Conservation (phyloP, 2,797 vertebrate genomes). For the Poecilia picta region DNA sequence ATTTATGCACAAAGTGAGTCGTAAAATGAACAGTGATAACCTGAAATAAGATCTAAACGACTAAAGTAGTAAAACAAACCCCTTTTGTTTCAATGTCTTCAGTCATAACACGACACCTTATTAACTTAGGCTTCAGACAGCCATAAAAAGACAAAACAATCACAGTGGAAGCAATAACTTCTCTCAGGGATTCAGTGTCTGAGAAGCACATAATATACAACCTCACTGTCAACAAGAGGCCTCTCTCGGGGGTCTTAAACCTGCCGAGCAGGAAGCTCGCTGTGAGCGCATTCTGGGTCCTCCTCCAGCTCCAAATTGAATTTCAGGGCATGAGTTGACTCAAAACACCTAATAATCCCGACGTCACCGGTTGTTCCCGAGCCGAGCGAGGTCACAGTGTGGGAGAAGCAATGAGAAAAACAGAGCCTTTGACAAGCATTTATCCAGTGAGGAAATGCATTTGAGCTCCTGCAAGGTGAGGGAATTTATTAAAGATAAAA, state of each 20-base stretch:
- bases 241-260: constrained; percentile 51
- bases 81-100: background rate
- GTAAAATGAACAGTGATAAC: background rate
- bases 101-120: constrained; percentile 17
- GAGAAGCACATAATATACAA: constrained; percentile 44
- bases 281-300: constrained; percentile 57
- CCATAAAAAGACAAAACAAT: constrained; percentile 22
- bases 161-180: constrained; percentile 21
- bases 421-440: constrained; percentile 39
- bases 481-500: constrained; percentile 21
- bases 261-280: constrained; percentile 51
- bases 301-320: constrained; percentile 72
- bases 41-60: background rate
- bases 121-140: constrained; percentile 41
- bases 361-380: constrained; percentile 53
- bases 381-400: constrained; percentile 73
- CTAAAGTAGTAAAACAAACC: background rate
- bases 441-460: constrained; percentile 33
- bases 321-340: constrained; percentile 70
- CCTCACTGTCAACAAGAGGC: constrained; percentile 61
- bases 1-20: background rate
- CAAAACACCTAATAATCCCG: constrained; percentile 76
- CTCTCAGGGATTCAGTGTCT: constrained; percentile 30
- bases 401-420: constrained; percentile 36
- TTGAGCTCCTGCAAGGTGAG: constrained; percentile 21